Base-by-base conservation (phyloP, 2,797 vertebrate genomes). In the Sebastes iracundus region DNA sequence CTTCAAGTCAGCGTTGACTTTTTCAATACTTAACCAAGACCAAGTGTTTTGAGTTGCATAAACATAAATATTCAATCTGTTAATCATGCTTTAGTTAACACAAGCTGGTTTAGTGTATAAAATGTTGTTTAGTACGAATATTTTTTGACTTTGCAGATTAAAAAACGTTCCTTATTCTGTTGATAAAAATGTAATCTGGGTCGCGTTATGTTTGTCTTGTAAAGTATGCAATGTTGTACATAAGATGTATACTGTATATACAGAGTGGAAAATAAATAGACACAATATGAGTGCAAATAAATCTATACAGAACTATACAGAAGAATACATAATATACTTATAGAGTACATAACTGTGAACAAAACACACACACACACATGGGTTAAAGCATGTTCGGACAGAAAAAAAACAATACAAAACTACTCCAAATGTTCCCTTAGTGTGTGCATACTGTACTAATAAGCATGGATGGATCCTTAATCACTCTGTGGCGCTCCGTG, bases 401-500 rank as follows among this genome's bases (percentile, higher is more conserved):
- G 13, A 38, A 38, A 46, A 1, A n/a, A 33, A 6, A 14, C n/a
- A 62, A 30, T 30, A 52, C 14, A 28, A 53, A 75, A 77, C 22
- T 27, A 52, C 18, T 52, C 23, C 7, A 62, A 60, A 28, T 75
- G 35, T 46, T 25, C 65, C 58, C 22, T 46, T 11, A 27, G 9
- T 14, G 38, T 23, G 46, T 46, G 16, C 68, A 53, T 13, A 35
- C 49, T 63, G 70, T 63, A 67, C 27, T 84, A 82, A 80, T 42
- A 73, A 72, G 75, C 71, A 5, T 73, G 63, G 18, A 77, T 71
- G 69, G 78, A 75, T 83, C 70, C 23, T 49, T 67, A 60, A 81
- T 88, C 80, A 30, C 72, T 72, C 74, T 70, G 62, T 77, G 83
- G 56, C 6, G 25, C 65, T 72, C 81, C 35, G 49, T 80, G 68